Conservation (phyloP, 2,888 invertebrate species). For the Nymphalis c-album region DNA sequence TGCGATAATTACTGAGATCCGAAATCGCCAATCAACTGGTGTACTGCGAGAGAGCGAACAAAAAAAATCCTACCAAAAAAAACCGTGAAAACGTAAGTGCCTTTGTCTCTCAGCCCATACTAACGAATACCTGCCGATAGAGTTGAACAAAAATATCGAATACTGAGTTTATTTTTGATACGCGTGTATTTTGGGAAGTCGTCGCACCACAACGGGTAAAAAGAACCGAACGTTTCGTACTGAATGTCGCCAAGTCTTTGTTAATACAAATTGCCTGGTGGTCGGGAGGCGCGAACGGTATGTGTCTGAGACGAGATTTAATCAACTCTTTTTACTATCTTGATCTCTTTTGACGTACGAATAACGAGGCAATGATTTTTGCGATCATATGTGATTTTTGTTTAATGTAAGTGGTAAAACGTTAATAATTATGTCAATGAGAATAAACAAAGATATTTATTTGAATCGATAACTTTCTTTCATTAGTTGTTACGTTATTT, state of each 20-base stretch:
- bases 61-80: constrained; percentile 17
- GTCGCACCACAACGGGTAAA: constrained; percentile 4
- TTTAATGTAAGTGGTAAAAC: no score
- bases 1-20: constrained; percentile 22
- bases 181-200: constrained; percentile 25
- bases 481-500: no score
- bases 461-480: no score
- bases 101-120: constrained; percentile 36
- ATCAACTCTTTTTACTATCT: neutral
- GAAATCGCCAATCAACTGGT: constrained; percentile 23
- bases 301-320: constrained; percentile 6
- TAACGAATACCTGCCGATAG: constrained; percentile 66
- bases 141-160: constrained; percentile 60
- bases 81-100: constrained; percentile 19
- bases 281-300: neutral
- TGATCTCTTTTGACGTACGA: neutral
- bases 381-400: neutral
- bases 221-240: neutral
- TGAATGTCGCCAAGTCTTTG: constrained; percentile 2
- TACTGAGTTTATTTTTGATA: constrained; percentile 40
- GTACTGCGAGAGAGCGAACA: constrained; percentile 8
- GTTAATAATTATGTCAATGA: no score
- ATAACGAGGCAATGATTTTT: neutral
- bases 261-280: constrained; percentile 9
- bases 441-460: no score